Conservation (phyloP, 92 coral and sea anemone genomes). For the Epizoanthus ramosus region DNA sequence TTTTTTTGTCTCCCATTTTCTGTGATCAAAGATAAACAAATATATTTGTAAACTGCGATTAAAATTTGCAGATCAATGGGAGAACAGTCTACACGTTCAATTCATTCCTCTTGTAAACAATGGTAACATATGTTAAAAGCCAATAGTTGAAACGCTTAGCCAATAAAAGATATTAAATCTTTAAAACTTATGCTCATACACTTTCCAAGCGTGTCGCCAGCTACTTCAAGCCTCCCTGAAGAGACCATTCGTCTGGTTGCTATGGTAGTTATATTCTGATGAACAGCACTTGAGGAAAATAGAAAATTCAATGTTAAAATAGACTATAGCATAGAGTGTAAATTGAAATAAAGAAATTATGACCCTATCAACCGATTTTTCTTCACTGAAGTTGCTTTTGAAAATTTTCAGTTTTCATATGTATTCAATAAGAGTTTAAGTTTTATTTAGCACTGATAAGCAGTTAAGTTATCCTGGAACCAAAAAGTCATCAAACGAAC, state of each 20-base stretch:
- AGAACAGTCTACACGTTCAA: not conserved
- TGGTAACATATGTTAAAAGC: not conserved
- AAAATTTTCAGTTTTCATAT: too few species aligned
- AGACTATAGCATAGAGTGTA: too few species aligned
- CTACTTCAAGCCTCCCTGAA: not conserved
- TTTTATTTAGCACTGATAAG: too few species aligned
- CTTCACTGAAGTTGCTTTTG: too few species aligned
- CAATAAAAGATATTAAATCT: too few species aligned
- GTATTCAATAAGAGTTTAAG: too few species aligned
- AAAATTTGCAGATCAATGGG: constrained; percentile 11
- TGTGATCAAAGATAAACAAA: constrained; percentile 27
- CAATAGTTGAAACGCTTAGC: not conserved
- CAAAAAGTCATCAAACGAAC: not conserved
- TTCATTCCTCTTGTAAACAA: constrained; percentile 23
- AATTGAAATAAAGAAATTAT: too few species aligned
- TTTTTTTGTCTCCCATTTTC: constrained; percentile 18
- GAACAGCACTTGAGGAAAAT: not conserved
- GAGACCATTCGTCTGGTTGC: not conserved
- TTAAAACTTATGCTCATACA: too few species aligned
- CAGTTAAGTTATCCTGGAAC: not conserved
- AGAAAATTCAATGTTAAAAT: too few species aligned
- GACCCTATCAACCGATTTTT: too few species aligned
- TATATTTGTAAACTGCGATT: constrained; percentile 23
- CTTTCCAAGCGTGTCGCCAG: not conserved
- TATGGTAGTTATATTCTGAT: not conserved